phyloP scores from a whole-genome alignment of 1,140 invertebrate species.

The Polypedilum vanderplanki region DNA sequence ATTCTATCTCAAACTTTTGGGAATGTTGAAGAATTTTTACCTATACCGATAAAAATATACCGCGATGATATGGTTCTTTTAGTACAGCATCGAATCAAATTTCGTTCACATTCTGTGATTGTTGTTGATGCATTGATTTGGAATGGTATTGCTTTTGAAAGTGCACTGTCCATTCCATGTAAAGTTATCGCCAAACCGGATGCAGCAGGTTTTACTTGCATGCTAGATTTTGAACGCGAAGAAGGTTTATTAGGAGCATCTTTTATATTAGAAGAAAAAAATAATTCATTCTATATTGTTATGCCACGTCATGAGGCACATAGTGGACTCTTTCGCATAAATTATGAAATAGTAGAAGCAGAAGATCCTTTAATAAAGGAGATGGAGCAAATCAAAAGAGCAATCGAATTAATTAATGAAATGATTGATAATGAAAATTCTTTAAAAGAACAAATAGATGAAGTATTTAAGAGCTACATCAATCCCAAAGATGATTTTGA shows the following conservation, averaged over 20 bases:
- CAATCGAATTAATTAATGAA: slow-evolving; percentile 37
- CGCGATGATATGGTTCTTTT: slow-evolving; percentile 47
- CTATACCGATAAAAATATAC: slow-evolving; percentile 45
- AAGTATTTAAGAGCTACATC: not conserved
- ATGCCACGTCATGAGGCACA: slow-evolving; percentile 38
- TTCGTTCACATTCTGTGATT: slow-evolving; percentile 42
- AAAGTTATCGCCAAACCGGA: slow-evolving; percentile 36
- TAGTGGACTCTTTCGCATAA: slow-evolving; percentile 38
- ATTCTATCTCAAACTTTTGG: slow-evolving; percentile 42
- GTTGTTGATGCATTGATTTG: slow-evolving; percentile 47
- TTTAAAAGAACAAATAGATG: slow-evolving; percentile 33
- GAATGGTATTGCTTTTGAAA: slow-evolving; percentile 46
- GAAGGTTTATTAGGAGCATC: slow-evolving; percentile 38
- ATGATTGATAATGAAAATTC: slow-evolving; percentile 38
- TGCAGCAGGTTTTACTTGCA: slow-evolving; percentile 40
- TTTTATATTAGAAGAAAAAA: slow-evolving; percentile 36
- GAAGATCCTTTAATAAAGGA: slow-evolving; percentile 36
- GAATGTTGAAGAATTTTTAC: slow-evolving; percentile 42
- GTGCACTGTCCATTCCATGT: slow-evolving; percentile 45
- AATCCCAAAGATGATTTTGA: slow-evolving; percentile 30
- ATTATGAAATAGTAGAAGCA: slow-evolving; percentile 35
- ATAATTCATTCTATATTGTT: slow-evolving; percentile 39
- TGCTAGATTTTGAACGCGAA: slow-evolving; percentile 40
- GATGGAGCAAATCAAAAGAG: slow-evolving; percentile 39
- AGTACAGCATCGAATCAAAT: slow-evolving; percentile 45